phyloP scores from a whole-genome alignment of 2,113 vertebrate genomes.

The Gorsachius goisagi region DNA sequence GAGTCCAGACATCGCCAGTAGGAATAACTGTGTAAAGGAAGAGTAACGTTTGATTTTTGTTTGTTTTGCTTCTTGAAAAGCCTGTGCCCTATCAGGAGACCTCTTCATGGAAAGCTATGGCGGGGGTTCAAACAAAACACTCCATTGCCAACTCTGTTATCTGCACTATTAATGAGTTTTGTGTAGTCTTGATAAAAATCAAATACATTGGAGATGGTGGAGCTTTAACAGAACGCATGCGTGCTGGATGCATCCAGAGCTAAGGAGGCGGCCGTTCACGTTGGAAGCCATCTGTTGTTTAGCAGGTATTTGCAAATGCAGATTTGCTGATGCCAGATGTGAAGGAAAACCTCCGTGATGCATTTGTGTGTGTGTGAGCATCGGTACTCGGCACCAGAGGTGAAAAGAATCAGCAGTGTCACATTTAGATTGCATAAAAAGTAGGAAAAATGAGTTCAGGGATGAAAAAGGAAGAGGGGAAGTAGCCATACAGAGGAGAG shows the following conservation, averaged over 20 bases:
- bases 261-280: rapidly evolving
- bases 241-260: background rate
- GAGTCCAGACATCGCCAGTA: background rate
- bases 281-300: background rate
- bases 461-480: background rate
- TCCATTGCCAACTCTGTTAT: background rate
- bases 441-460: background rate
- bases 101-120: background rate
- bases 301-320: background rate
- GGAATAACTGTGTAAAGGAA: background rate
- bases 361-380: background rate
- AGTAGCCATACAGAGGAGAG: background rate
- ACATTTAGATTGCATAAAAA: background rate
- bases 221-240: background rate
- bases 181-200: background rate
- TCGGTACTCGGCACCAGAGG: background rate
- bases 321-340: background rate
- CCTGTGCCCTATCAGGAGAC: background rate
- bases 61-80: background rate
- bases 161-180: background rate
- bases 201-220: background rate
- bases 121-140: background rate
- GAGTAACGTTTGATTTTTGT: background rate
- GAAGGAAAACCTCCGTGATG: background rate
- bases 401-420: background rate